A percentile compares a stretch with the other conserved stretches of the same genome.
phyloP scores from a whole-genome alignment of 2,797 vertebrate genomes.

The Sitta carolinensis region DNA sequence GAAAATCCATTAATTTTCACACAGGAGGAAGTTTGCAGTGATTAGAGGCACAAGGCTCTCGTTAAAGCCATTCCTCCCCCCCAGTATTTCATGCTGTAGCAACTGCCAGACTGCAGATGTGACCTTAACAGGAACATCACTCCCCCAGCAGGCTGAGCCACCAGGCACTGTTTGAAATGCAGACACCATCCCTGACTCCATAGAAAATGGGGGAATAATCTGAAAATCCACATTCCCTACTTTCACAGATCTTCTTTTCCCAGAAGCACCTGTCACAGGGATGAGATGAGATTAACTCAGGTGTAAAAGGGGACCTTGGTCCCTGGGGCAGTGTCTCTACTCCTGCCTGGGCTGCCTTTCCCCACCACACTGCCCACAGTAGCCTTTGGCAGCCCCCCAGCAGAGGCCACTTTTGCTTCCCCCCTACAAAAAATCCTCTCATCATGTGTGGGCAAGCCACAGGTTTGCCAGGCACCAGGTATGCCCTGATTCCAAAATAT shows the following conservation, averaged over 20 bases:
- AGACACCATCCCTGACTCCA: background rate
- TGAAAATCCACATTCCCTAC: background rate
- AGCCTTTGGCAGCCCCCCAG: background rate
- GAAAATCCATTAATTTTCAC: constrained; percentile 15
- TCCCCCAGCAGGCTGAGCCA: background rate
- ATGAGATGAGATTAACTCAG: background rate
- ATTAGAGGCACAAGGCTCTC: background rate
- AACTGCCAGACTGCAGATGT: constrained; percentile 29
- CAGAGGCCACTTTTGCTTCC: background rate
- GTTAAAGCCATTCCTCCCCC: background rate
- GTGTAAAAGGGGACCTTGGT: background rate
- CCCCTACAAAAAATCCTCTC: background rate
- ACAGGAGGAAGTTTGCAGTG: background rate
- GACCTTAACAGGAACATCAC: background rate
- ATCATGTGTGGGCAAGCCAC: fast-evolving
- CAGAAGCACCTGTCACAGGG: background rate
- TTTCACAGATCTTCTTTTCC: background rate
- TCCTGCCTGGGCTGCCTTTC: background rate
- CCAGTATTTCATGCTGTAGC: background rate
- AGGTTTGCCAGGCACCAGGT: background rate
- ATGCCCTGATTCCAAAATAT: background rate
- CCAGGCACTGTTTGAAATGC: background rate
- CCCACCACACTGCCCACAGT: background rate
- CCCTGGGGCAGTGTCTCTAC: background rate
- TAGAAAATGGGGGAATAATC: background rate